Evolutionary conservation across 2,113 vertebrate genomes (phyloP), one percentile per base, ranked within the genome.

Genomic region (Excalfactoria chinensis): DNA sequence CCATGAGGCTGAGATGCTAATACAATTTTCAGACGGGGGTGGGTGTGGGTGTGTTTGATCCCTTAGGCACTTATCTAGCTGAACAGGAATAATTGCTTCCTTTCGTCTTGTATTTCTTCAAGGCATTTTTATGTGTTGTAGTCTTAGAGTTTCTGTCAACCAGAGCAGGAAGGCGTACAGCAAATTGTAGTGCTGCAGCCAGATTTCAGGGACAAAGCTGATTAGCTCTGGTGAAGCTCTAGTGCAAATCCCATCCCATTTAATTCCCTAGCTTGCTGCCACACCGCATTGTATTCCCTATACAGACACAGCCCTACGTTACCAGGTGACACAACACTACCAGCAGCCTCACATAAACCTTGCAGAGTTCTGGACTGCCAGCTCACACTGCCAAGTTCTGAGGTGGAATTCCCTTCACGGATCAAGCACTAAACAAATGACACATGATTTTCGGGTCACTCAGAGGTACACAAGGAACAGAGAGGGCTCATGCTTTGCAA

Each of bases 201-300:
- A 97, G 97, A 95, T 93, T 96, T 95, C 93, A 93, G 74, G 70
- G 89, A 86, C 73, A 95, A 96, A 96, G 96, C 95, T 93, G 95
- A 97, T 97, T 97, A 97, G 89, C 93, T 89, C 71, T 85, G 71
- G 80, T 46, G 93, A 97, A 93, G 91, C 93, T 91, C 83, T 96
- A 90, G 93, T 86, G 71, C 91, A 97, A 95, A 96, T 95, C 96
- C 71, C 80, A 82, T 87, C 71, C 77, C 68, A 7, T 91, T 94
- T 95, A 97, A 95, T 95, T 93, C 84, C 91, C 81, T 56, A 81
- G 83, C 80, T 90, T 6, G 15, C 92, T 85, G 95, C 85, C 80
- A 78, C 58, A 55, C 84, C 80, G 84, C 81, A 8, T 73, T 74
- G 71, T 80, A 81, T 91, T 79, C 58, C 35, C 72, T 95, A 55